Evolutionary conservation across 2,797 vertebrate species (phyloP), one percentile per base, ranked within the genome.

Genomic region (Remorina albescens): DNA sequence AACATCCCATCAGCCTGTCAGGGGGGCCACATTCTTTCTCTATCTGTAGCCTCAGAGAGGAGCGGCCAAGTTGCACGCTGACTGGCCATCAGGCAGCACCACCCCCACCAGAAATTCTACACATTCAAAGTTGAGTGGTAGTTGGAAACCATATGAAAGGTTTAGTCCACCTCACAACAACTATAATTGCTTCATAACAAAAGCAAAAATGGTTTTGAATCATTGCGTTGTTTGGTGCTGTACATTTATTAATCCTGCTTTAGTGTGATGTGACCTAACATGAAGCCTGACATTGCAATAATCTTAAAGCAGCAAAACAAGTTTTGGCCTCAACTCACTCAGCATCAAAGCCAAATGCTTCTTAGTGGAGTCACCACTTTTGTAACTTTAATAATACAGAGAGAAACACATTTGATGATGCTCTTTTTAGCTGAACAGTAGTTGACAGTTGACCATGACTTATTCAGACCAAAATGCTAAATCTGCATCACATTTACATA

Each of bases 1-100:
- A 87, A 89, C 41, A 67, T 28, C 51, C 34, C 30, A 47, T 5
- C 58, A 21, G 47, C 53, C 61, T 76, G 76, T 81, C 57, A 51
- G 30, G 68, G 49, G 42, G 67, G 30, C 54, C 61, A 66, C 78
- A 72, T 71, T 76, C 67, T 32, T 64, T 71, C 39, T 77, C 25
- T 69, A 42, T 70, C 36, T 62, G 70, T 57, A 34, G 50, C 56
- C 30, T 53, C 50, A 53, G 36, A 28, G 54, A 76, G 71, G 67
- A 50, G 23, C 8, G 59, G 51, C 23, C 67, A 73, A 68, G 73
- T 65, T 42, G 34, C 58, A 61, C 19, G 36, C 50, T 50, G 55
- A 60, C 44, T 44, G 10, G 19, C 47, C 70, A 60, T 63, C n/a
- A 23, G 50, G 64, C 58, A 36, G 37, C 47, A 30, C 25, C 19